These are phyloP conservation scores for Helleia helle DNA, from an alignment of 2,888 invertebrate genomes.

Conservation along the genomic window DNA sequence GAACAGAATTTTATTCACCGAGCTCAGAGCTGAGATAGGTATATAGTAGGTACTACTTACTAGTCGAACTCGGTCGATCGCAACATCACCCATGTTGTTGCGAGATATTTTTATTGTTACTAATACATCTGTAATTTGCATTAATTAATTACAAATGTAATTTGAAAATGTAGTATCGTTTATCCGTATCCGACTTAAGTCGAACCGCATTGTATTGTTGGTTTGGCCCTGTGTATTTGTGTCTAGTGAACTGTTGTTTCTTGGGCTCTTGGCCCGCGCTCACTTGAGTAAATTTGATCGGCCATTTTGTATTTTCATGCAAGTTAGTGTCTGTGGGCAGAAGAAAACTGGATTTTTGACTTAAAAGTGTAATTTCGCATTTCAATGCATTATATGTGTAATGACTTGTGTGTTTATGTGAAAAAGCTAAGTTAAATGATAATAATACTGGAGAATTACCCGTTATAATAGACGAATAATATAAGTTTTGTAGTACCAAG, in stretches of 20 bases:
- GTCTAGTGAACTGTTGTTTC: conserved; percentile 25
- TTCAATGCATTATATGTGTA: neutral
- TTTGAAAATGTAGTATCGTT: conserved; percentile 16
- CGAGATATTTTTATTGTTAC: conserved; percentile 23
- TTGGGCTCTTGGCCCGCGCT: conserved; percentile 19
- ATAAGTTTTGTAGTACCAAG: too few species aligned
- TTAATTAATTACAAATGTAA: conserved; percentile 34
- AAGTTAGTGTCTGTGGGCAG: conserved; percentile 33
- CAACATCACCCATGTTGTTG: conserved; percentile 19
- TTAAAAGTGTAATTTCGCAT: conserved; percentile 14
- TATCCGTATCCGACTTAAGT: conserved; percentile 4
- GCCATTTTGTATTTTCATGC: conserved; percentile 62
- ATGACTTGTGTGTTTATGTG: neutral
- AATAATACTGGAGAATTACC: conserved; percentile 4
- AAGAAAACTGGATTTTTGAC: conserved; percentile 41
- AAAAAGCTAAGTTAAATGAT: neutral
- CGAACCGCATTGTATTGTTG: neutral
- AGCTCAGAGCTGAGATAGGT: conserved; percentile 25
- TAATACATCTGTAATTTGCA: conserved; percentile 35
- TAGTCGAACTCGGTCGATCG: conserved; percentile 23
- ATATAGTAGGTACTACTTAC: conserved; percentile 13
- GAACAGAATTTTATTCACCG: conserved; percentile 40
- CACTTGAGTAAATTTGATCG: conserved; percentile 34
- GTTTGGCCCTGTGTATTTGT: conserved; percentile 8
- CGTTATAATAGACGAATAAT: too few species aligned